Base-by-base conservation (phyloP, 1,140 invertebrate genomes). In the Bombus cullumanus region DNA sequence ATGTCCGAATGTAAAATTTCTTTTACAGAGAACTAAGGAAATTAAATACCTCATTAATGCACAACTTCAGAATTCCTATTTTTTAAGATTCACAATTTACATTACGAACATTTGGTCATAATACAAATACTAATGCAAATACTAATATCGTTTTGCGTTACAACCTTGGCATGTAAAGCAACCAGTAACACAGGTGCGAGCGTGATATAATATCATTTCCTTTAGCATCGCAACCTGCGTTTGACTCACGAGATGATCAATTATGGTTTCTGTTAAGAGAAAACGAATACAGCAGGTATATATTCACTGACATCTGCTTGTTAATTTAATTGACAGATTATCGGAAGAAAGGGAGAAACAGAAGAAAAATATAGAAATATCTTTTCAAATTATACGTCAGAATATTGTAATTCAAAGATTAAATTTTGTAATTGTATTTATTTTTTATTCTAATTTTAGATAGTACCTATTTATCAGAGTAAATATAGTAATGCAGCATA, bases 91-190 rank as follows among this genome's bases (percentile, higher is more conserved):
- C 84, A 83, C 25, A 64, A 39, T 72, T 57, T 47, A 43, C 69
- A 59, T 79, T 25, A 57, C 37, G 66, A 79, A 22, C 47, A 53
- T 22, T 53, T 53, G 5, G 5, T 53, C 47, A 53, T 53, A 53
- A 53, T 53, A 53, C 5, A 22, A 22, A 22, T 53, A 22, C 47
- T 53, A 53, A 53, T 22, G 68, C 57, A 25, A 75, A 53, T 59
- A n/a, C 68, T 88, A 34, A 57, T 41, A 68, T n/a, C 59, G 57
- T 68, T 81, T 43, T 62, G 80, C 66, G n/a, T 47, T 87, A 75
- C 81, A 82, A 89, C 62, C 80, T 86, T 89, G 62, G 73, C 74
- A 75, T 66, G 84, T 72, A 39, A 81, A 72, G 79, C 82, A 82
- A 89, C 59, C 73, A 47, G 69, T 72, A 34, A 68, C 57, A 81